A percentile compares a stretch with the other conserved stretches of the same genome.
Conservation (phyloP, 2,888 invertebrate genomes). For the Drepanosiphum platanoidis region DNA sequence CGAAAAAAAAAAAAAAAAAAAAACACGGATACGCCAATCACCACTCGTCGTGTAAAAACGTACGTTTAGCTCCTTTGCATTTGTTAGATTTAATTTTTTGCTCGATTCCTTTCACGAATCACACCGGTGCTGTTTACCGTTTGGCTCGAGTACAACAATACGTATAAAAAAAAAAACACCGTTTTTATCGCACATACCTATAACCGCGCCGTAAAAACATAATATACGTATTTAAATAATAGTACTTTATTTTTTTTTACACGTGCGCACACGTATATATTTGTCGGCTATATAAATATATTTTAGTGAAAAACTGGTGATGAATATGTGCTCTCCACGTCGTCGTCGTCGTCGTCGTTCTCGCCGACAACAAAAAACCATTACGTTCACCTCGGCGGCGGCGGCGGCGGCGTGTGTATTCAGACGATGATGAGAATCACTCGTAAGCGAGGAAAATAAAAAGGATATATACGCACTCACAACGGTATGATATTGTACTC, state of each 20-base stretch:
- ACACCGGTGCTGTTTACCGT: background rate
- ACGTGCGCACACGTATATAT: background rate
- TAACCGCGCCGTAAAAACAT: background rate
- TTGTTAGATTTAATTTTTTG: conserved; percentile 4
- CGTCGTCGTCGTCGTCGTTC: background rate
- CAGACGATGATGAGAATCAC: background rate
- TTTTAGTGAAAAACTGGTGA: conserved; percentile 5
- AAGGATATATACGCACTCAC: background rate
- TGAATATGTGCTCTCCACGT: background rate
- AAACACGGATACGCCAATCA: background rate
- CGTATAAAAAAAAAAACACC: background rate
- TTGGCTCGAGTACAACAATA: no score
- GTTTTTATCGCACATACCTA: background rate
- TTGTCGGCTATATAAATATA: conserved; percentile 5
- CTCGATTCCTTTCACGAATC: conserved; percentile 9
- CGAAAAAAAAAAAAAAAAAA: background rate
- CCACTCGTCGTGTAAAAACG: background rate
- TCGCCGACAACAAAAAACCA: conserved; percentile 17
- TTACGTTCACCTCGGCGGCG: background rate
- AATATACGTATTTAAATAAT: background rate
- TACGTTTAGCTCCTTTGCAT: conserved; percentile 12
- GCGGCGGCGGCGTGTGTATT: background rate
- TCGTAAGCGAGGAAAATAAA: background rate
- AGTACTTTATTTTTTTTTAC: conserved; percentile 17
- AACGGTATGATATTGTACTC: background rate